Base-by-base conservation (phyloP, 2,797 vertebrate genomes). In the Microctenopoma lineatum region DNA sequence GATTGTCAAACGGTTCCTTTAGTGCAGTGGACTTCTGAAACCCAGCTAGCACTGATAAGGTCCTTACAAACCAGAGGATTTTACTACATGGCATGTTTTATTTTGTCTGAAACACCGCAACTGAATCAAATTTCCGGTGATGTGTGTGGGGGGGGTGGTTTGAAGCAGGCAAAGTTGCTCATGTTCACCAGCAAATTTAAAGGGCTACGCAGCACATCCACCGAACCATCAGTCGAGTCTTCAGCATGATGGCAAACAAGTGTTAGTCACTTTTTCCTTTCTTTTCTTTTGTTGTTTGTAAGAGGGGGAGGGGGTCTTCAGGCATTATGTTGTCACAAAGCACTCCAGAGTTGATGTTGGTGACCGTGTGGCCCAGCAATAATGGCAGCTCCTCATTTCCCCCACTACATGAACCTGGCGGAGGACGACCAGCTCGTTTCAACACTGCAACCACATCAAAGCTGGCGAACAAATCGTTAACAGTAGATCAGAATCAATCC, bases 161-260 rank as follows among this genome's bases (percentile, higher is more conserved):
- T 50, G 47, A 57, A 41, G 52, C 50, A 66, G 66, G 61, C 51
- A 55, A 48, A 53, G 71, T 78, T 55, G 64, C 79, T 83, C 77
- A 73, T 85, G 78, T 75, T 88, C 84, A 90, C 87, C 89, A 89
- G 90, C 90, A 84, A 74, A 82, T 47, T 50, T 18, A 64, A 86
- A 90, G 89, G 87, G 86, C 89, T 90, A 71, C 83, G 66, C 74
- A 44, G n/a, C 47, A 51, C 52, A 46, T 26, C 21, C 27, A 39
- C 44, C 18, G 34, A 36, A 34, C 59, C 26, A 7, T 9, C 73
- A 18, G 45, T 4, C 47, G 5, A 42, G 12, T 11, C 38, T 13
- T 34, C 32, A 11, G 2, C 7, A 42, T 11, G 14, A 4, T 13
- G 5, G 12, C 26, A 32, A 34, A 34, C 7, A 16, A 18, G 42